These are phyloP conservation scores for Corbicula japonica DNA, from an alignment of 2,888 invertebrate genomes.

Conservation along the genomic window DNA sequence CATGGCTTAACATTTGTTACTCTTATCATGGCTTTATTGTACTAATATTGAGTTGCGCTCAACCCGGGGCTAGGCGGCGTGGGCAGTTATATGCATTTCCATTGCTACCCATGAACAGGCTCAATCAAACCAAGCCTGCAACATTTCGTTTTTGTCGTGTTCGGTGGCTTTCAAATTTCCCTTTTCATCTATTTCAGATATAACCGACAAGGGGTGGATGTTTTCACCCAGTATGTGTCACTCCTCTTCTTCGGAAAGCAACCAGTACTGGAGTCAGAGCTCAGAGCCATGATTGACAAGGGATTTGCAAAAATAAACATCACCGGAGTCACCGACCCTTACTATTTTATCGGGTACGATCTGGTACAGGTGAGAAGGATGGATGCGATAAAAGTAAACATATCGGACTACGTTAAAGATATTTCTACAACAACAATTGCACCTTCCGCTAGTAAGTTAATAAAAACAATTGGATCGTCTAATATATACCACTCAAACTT, in stretches of 20 bases:
- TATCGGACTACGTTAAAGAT: conserved; percentile 1
- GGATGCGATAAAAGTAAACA: conserved; percentile 19
- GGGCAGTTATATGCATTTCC: no score
- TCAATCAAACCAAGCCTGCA: no score
- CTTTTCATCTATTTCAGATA: conserved; percentile 1
- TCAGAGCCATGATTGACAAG: background rate
- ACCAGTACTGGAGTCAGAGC: conserved; percentile 31
- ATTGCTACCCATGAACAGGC: no score
- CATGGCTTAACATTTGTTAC: no score
- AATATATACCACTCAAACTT: no score
- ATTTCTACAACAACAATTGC: background rate
- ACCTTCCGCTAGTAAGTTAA: conserved; percentile 1
- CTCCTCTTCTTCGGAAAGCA: conserved; percentile 35
- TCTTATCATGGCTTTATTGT: no score
- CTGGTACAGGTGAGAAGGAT: background rate
- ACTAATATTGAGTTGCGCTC: no score
- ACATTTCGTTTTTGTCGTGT: no score
- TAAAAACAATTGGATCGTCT: no score
- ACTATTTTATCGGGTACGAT: conserved; percentile 10
- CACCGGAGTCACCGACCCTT: background rate
- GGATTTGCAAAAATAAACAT: conserved; percentile 9
- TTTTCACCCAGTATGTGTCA: conserved; percentile 8
- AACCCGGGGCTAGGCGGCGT: no score
- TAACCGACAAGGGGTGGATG: background rate
- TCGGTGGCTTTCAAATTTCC: no score